Evolutionary conservation across 2,113 vertebrate species (phyloP), one percentile per base, ranked within the genome.

Genomic region (Hoplias malabaricus): DNA sequence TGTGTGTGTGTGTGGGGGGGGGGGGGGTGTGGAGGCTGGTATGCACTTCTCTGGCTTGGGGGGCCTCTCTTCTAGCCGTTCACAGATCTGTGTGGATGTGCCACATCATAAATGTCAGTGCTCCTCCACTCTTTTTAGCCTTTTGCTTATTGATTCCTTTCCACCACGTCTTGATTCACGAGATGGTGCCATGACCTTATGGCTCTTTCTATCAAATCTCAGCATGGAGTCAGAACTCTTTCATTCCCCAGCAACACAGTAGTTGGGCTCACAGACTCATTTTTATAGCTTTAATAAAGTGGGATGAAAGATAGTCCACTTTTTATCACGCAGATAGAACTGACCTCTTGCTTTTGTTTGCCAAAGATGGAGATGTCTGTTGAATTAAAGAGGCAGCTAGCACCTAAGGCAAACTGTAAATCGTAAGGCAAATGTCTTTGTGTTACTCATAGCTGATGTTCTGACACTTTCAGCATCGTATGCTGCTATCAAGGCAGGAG

Each of bases 141-240:
- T 34, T 82, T 70, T 36, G 70, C 19, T 11, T 63, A 82, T 82
- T 63, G 75, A 80, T 86, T 85, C 57, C 36, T 73, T 69, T 68
- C 69, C 62, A 74, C 23, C 11, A 38, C 74, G 81, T 77, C 69
- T 83, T 78, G 48, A 78, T 54, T 78, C 25, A 31, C 25, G 66
- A 70, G 29, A 70, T 38, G 59, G 40, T 66, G 77, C 38, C 21
- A 61, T 66, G 63, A 69, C 56, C 65, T 82, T 67, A 42, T 70
- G 50, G 29, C 48, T 65, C 62, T 8, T 8, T 63, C 16, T 63
- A 57, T 56, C 68, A 73, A 62, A 73, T 70, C 80, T 21, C 50
- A 27, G 27, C 63, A 34, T 40, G 38, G 9, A 66, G 65, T 74
- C 54, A 70, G 42, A 63, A 33, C 65, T 56, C n/a, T 61, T 68